Conservation (phyloP, 2,888 invertebrate species). For the Phalangium opilio region DNA sequence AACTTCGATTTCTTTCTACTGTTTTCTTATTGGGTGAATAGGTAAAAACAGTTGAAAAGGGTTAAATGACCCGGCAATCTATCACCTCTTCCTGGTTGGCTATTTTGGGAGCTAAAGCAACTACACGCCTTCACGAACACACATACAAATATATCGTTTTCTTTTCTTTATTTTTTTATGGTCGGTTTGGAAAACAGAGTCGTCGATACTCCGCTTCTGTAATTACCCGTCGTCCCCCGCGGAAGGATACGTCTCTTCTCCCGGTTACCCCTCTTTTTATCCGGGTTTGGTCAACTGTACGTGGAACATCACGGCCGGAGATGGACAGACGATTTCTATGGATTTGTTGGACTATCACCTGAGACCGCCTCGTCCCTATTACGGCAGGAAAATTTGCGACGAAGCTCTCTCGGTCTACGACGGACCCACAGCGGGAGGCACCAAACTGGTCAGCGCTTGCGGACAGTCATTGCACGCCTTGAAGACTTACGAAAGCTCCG, state of each 20-base stretch:
- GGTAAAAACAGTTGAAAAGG: too few species aligned
- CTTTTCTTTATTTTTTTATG: too few species aligned
- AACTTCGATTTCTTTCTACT: too few species aligned
- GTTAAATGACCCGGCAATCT: too few species aligned
- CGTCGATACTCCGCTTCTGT: slow-evolving; percentile 26
- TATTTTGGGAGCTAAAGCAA: too few species aligned
- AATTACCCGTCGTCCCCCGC: slow-evolving; percentile 38
- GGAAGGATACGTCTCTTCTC: slow-evolving; percentile 51
- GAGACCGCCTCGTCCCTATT: slow-evolving; percentile 32
- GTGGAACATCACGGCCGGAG: slow-evolving; percentile 47
- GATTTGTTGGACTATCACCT: slow-evolving; percentile 53
- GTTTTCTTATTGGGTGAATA: too few species aligned
- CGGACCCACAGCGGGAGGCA: slow-evolving; percentile 4
- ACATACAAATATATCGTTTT: too few species aligned
- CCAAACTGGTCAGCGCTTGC: slow-evolving; percentile 17
- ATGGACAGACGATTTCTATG: slow-evolving; percentile 46
- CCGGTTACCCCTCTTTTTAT: slow-evolving; percentile 60
- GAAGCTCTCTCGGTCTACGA: slow-evolving; percentile 18
- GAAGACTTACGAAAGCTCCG: slow-evolving; percentile 17
- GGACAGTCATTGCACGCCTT: slow-evolving; percentile 14
- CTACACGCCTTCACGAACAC: too few species aligned
- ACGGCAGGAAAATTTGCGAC: slow-evolving; percentile 36
- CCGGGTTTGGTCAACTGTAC: slow-evolving; percentile 47
- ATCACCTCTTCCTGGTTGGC: too few species aligned
- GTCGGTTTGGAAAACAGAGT: too few species aligned